A percentile compares a stretch with the other conserved stretches of the same genome.
Conservation (phyloP, 2,888 invertebrate genomes). For the Monopis laevigella region DNA sequence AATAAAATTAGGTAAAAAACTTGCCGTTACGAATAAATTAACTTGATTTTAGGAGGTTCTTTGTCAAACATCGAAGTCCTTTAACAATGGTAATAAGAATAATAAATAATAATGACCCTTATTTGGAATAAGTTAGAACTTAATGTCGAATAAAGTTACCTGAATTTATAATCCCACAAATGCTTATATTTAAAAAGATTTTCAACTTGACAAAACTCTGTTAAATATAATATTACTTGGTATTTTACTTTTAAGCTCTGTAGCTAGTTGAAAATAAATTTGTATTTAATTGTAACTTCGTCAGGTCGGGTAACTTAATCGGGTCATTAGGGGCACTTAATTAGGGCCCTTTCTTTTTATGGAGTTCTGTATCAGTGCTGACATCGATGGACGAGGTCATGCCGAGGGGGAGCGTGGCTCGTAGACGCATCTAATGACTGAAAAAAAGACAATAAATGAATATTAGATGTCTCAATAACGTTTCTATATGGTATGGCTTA, state of each 20-base stretch:
- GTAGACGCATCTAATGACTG: background rate
- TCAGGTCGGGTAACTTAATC: slow-evolving; percentile 6
- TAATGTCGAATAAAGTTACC: slow-evolving; percentile 26
- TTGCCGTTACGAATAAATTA: slow-evolving; percentile 10
- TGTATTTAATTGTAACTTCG: no score
- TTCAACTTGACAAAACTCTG: no score
- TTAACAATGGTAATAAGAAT: slow-evolving; percentile 11
- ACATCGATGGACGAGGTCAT: slow-evolving; percentile 6
- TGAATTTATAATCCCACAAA: background rate
- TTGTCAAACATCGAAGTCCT: slow-evolving; percentile 7
- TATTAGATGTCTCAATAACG: no score
- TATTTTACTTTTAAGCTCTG: no score
- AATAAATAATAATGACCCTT: slow-evolving; percentile 19
- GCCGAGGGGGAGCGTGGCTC: background rate
- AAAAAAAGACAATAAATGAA: no score
- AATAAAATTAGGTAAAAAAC: slow-evolving; percentile 9
- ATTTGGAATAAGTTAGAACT: slow-evolving; percentile 23
- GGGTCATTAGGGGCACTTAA: slow-evolving; percentile 10
- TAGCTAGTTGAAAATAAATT: no score
- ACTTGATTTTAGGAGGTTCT: slow-evolving; percentile 11
- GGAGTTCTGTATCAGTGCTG: slow-evolving; percentile 4
- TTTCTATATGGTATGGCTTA: background rate
- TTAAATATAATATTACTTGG: no score
- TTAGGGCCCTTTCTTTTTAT: slow-evolving; percentile 12
- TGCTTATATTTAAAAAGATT: background rate